A percentile compares a stretch with the other conserved stretches of the same genome.
Conservation (phyloP, 2,888 invertebrate genomes). For the Coenonympha glycerion region DNA sequence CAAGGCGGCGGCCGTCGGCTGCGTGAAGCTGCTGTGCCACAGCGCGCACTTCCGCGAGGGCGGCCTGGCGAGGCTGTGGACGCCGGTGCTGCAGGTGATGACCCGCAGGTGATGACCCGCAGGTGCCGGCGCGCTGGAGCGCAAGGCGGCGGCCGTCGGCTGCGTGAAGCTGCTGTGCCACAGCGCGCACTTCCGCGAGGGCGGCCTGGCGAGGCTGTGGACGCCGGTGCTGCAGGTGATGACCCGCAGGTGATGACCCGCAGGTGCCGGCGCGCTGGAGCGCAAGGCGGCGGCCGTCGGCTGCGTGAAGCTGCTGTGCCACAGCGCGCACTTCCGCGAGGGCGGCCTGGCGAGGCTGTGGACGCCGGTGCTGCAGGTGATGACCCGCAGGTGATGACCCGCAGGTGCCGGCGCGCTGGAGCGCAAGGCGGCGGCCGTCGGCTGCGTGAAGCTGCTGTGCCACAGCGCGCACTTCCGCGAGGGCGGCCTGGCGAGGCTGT, state of each 20-base stretch:
- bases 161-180: slow-evolving; percentile 81
- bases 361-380: slow-evolving; percentile 77
- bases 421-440: slow-evolving; percentile 34
- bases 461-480: slow-evolving; percentile 80
- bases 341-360: slow-evolving; percentile 77
- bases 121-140: slow-evolving; percentile 64
- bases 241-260: slow-evolving; percentile 84
- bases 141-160: slow-evolving; percentile 34
- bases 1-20: slow-evolving; percentile 34
- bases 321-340: slow-evolving; percentile 79
- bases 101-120: slow-evolving; percentile 82
- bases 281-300: slow-evolving; percentile 34
- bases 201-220: slow-evolving; percentile 78
- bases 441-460: slow-evolving; percentile 86
- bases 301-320: slow-evolving; percentile 88
- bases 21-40: slow-evolving; percentile 81
- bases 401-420: slow-evolving; percentile 64
- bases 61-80: slow-evolving; percentile 78
- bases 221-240: slow-evolving; percentile 76
- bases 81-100: slow-evolving; percentile 79
- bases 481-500: slow-evolving; percentile 75
- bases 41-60: slow-evolving; percentile 77
- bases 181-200: slow-evolving; percentile 76
- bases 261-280: slow-evolving; percentile 64
- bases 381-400: slow-evolving; percentile 85